A percentile compares a stretch with the other conserved stretches of the same genome.
Conservation (phyloP, 2,888 invertebrate genomes). For the Leptura quadrifasciata region DNA sequence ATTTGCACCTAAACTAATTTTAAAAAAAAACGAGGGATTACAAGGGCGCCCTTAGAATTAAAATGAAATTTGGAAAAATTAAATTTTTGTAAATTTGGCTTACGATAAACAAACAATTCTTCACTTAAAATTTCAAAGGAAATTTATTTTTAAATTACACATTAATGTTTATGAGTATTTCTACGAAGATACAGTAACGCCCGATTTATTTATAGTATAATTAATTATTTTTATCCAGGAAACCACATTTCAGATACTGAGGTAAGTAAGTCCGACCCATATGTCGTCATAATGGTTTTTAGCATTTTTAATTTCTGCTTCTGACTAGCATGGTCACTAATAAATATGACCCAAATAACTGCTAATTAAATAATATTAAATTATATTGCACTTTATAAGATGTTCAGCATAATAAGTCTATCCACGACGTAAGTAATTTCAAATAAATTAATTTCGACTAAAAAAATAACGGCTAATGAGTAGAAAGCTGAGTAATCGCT, state of each 20-base stretch:
- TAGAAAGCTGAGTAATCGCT: neutral
- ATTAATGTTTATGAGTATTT: constrained; percentile 42
- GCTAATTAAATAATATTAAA: constrained; percentile 37
- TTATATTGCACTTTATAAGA: neutral
- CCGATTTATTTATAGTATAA: constrained; percentile 41
- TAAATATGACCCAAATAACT: constrained; percentile 42
- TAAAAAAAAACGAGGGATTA: neutral
- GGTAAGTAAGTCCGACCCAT: constrained; percentile 35
- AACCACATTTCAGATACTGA: constrained; percentile 38
- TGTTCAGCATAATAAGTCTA: neutral
- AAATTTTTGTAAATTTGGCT: neutral
- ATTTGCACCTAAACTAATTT: neutral
- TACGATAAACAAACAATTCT: constrained; percentile 10
- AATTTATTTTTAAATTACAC: constrained; percentile 43
- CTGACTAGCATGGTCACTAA: constrained; percentile 24
- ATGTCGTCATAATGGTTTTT: constrained; percentile 35
- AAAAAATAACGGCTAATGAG: neutral
- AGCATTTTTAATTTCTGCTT: constrained; percentile 32
- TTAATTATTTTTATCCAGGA: constrained; percentile 47
- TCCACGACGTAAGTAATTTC: neutral
- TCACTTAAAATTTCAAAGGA: constrained; percentile 30
- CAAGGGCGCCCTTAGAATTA: neutral
- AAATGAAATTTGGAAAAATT: neutral
- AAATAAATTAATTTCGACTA: neutral
- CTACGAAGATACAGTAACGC: constrained; percentile 39